Percentiles rank a stretch among this genome's conserved stretches.
Evolutionary conservation across 2,888 invertebrate genomes (phyloP).

Genomic region (Leptopilina syphax): DNA sequence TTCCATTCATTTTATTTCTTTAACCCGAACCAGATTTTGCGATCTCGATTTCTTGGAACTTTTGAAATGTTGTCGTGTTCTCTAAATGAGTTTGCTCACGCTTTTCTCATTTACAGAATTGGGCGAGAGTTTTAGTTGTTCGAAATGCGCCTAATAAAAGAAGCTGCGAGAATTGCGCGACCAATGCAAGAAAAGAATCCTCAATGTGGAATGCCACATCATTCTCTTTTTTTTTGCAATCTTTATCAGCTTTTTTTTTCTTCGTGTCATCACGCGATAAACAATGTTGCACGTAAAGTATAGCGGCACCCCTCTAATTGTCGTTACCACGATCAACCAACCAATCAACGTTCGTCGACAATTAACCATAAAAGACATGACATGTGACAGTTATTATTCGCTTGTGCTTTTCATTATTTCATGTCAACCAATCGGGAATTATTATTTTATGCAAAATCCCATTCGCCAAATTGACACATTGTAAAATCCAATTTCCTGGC

Average conservation of each 20-base stretch:
- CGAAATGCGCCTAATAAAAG: neutral
- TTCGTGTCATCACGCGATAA: conserved; percentile 60
- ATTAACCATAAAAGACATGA: conserved; percentile 37
- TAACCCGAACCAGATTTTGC: conserved; percentile 30
- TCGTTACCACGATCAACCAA: conserved; percentile 21
- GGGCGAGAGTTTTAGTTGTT: conserved; percentile 27
- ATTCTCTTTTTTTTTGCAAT: conserved; percentile 15
- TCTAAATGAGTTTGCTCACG: conserved; percentile 54
- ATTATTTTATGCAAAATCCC: neutral
- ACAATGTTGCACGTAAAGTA: conserved; percentile 54
- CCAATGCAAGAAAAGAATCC: no score
- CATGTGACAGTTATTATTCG: conserved; percentile 19
- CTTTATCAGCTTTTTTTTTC: conserved; percentile 23
- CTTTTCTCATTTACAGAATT: conserved; percentile 46
- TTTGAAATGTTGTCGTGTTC: conserved; percentile 47
- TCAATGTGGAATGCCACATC: neutral
- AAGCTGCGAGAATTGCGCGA: neutral
- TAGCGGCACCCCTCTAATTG: conserved; percentile 49
- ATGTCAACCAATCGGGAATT: neutral
- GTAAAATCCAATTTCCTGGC: neutral
- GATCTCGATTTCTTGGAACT: conserved; percentile 44
- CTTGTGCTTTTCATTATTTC: neutral
- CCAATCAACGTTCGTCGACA: conserved; percentile 31
- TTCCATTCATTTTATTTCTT: conserved; percentile 23
- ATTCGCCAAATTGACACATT: neutral